These are phyloP conservation scores for Diarsia rubi DNA, from an alignment of 2,888 invertebrate genomes.

Conservation along the genomic window DNA sequence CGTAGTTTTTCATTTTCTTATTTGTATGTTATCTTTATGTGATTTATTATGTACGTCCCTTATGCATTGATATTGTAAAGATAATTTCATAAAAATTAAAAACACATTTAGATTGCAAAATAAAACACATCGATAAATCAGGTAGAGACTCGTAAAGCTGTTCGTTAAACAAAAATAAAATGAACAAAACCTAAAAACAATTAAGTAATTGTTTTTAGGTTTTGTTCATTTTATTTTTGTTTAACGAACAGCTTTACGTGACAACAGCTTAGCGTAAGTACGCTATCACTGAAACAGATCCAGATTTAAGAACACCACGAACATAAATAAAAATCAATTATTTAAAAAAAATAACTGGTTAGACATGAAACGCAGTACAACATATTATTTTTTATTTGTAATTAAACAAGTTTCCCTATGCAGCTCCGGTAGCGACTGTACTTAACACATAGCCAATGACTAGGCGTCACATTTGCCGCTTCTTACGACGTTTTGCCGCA, in stretches of 20 bases:
- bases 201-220: neutral
- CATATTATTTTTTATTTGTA: neutral
- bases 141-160: neutral
- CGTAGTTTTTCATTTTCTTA: no score
- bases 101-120: neutral
- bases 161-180: neutral
- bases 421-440: constrained; percentile 47
- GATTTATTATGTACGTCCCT: neutral
- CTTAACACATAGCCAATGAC: constrained; percentile 57
- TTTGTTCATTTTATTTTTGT: neutral
- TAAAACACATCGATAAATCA: neutral
- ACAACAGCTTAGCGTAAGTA: no score
- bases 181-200: neutral
- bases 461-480: constrained; percentile 60
- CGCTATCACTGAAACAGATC: neutral
- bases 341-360: neutral
- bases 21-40: neutral
- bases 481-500: constrained; percentile 30
- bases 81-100: neutral
- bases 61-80: neutral
- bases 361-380: neutral
- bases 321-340: neutral
- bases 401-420: neutral
- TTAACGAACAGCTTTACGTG: no score
- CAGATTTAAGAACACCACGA: neutral